phyloP scores from a whole-genome alignment of 2,797 vertebrate species.

The Carcharodon carcharias region DNA sequence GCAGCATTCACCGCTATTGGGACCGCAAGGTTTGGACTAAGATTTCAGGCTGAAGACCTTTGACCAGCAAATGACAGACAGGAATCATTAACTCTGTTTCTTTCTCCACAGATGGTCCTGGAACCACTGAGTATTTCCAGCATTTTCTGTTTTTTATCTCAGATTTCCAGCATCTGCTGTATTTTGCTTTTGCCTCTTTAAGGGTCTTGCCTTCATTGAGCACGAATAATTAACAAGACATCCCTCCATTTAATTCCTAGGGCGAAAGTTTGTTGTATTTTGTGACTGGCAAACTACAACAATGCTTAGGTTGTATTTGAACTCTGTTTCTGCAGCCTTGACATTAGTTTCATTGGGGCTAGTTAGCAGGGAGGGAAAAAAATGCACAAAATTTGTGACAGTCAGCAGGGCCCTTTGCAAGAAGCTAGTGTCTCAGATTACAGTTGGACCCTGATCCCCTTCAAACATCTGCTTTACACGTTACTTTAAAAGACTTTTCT shows the following conservation, averaged over 20 bases:
- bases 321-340: background rate
- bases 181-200: background rate
- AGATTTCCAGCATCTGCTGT: background rate
- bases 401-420: background rate
- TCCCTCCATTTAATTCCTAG: background rate
- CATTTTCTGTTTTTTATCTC: background rate
- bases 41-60: background rate
- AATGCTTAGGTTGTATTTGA: background rate
- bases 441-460: background rate
- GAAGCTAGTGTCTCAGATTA: slow-evolving; percentile 15
- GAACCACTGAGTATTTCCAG: background rate
- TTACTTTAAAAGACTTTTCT: background rate
- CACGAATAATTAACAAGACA: background rate
- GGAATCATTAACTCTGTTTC: background rate
- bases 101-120: background rate
- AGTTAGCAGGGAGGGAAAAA: background rate
- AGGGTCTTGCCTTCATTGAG: background rate
- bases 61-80: background rate
- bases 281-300: background rate
- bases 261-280: background rate
- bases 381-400: background rate
- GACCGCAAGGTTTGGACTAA: background rate
- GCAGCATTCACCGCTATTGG: no score
- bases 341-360: background rate
- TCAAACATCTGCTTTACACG: slow-evolving; percentile 19